Evolutionary conservation across 2,888 invertebrate genomes (phyloP), one percentile per base, ranked within the genome.

Genomic region (Iphiclides podalirius): DNA sequence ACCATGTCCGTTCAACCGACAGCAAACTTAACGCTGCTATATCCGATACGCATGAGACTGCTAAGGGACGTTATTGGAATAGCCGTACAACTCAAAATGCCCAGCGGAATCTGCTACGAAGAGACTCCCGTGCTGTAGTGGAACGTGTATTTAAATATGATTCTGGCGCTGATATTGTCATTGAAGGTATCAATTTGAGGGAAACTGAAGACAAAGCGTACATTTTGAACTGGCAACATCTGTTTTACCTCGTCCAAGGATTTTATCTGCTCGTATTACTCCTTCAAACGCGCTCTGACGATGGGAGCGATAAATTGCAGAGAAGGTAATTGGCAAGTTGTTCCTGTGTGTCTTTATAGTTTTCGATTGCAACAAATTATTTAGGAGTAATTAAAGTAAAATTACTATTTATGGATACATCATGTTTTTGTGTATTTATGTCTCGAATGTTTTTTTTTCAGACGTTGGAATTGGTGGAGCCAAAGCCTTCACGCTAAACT

Each of bases 321-420:
- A 7, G 11, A 33, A 49, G 49, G 49, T 49, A 43, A 12, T 36
- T n/a, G n/a, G n/a, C n/a, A n/a, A n/a, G n/a, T n/a, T n/a, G n/a
- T n/a, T n/a, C n/a, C n/a, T n/a, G n/a, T n/a, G n/a, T n/a, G n/a
- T n/a, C n/a, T n/a, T n/a, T n/a, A n/a, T n/a, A n/a, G n/a, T n/a
- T n/a, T n/a, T n/a, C n/a, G n/a, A n/a, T n/a, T n/a, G n/a, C n/a
- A n/a, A n/a, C n/a, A n/a, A n/a, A n/a, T n/a, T n/a, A n/a, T n/a
- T n/a, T n/a, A n/a, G n/a, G n/a, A n/a, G n/a, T n/a, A n/a, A n/a
- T n/a, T n/a, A n/a, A n/a, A n/a, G n/a, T n/a, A n/a, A n/a, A n/a
- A n/a, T n/a, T n/a, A n/a, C n/a, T n/a, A n/a, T n/a, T n/a, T n/a
- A n/a, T n/a, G n/a, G n/a, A n/a, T n/a, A n/a, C n/a, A n/a, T n/a